These are phyloP conservation scores for Trichopoda pennipes DNA, from an alignment of 2,888 invertebrate species.

Conservation along the genomic window DNA sequence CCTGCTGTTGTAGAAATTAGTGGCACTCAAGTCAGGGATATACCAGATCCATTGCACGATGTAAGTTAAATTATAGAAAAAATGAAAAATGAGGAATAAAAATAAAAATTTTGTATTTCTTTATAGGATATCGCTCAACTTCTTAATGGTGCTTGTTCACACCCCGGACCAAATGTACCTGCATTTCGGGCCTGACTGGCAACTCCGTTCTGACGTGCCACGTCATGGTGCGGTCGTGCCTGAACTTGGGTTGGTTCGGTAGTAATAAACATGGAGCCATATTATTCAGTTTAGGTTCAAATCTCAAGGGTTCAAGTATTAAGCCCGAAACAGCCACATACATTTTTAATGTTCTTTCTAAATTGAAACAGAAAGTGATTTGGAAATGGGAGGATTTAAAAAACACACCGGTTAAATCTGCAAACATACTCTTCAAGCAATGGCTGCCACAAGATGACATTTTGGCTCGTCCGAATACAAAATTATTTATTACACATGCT, in stretches of 20 bases:
- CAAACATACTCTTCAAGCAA: conserved; percentile 81
- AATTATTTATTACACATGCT: conserved; percentile 85
- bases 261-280: conserved; percentile 81
- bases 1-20: conserved; percentile 78
- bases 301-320: conserved; percentile 79
- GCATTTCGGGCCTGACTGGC: no score
- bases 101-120: conserved; percentile 67
- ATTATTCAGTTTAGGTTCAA: conserved; percentile 81
- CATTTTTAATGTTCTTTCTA: conserved; percentile 83
- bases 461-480: conserved; percentile 83
- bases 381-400: conserved; percentile 87
- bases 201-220: no score
- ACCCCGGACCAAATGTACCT: no score
- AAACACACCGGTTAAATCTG: conserved; percentile 78
- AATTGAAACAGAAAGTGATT: conserved; percentile 84
- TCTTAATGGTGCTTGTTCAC: conserved; percentile 75
- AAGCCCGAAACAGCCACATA: conserved; percentile 81
- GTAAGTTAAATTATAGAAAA: conserved; percentile 59
- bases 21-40: conserved; percentile 79
- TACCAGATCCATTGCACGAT: conserved; percentile 75
- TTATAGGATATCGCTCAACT: conserved; percentile 78
- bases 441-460: conserved; percentile 88
- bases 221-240: no score
- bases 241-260: no score
- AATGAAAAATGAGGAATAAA: neutral